Evolutionary conservation across 1,140 invertebrate species (phyloP), one percentile per base, ranked within the genome.

Genomic region (Drosophila aff.): DNA sequence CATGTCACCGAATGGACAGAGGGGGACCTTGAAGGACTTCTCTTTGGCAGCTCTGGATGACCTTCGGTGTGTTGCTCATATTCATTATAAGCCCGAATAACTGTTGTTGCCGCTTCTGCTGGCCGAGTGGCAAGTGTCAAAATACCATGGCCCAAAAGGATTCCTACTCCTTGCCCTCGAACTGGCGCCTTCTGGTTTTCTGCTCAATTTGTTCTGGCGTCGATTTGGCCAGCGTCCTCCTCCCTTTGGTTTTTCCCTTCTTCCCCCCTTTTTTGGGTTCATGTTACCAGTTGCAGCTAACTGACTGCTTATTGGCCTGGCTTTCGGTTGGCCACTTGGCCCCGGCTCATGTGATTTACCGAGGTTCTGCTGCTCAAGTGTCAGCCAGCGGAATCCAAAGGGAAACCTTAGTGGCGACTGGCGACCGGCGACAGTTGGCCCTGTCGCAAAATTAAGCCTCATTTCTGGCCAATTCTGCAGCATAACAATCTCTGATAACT

Each of bases 121-220:
- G 79, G 76, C 60, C 26, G 69, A 69, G 68, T 72, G 76, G 85
- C 90, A 85, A 91, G 84, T 91, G 90, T 91, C 90, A 91, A 91
- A 89, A 91, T 91, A 91, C 79, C 76, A 72, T 65, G 77, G 41
- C 41, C 66, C 44, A 60, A 74, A 74, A 61, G 68, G 71, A 73
- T 61, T 60, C 44, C 38, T 44, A 61, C 77, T 57, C 53, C 63
- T 46, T 38, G 38, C 18, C 63, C 50, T 72, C 31, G 67, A 46
- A 33, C 50, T 91, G 89, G 89, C 89, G 89, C 89, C 89, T 89
- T 84, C 90, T 92, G 90, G 90, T 91, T 91, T 91, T 91, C 82
- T 91, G 90, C 84, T 91, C 90, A 91, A 91, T 91, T 91, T 85
- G 85, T 66, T 89, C 52, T 75, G 73, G 81, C 87, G 81, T 89